phyloP scores from a whole-genome alignment of 2,888 invertebrate species.

The Parthenolecanium corni region DNA sequence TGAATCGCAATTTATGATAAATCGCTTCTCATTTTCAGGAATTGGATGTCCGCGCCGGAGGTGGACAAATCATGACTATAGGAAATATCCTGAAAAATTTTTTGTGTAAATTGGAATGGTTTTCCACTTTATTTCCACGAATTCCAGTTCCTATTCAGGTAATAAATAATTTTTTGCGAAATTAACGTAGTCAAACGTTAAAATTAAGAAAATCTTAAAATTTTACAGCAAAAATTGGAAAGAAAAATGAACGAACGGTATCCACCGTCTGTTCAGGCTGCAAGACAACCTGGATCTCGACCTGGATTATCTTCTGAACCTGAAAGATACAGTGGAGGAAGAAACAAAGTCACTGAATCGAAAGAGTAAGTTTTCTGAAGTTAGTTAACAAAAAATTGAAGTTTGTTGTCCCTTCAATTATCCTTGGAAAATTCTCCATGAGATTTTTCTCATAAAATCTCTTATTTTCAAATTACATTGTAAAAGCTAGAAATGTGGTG shows the following conservation, averaged over 20 bases:
- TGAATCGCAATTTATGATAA: background rate
- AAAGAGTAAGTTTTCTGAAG: conserved; percentile 15
- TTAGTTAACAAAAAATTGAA: too few species aligned
- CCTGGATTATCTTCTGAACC: conserved; percentile 7
- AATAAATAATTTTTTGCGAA: conserved; percentile 25
- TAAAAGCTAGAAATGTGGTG: too few species aligned
- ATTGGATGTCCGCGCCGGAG: conserved; percentile 94
- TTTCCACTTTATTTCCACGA: conserved; percentile 92
- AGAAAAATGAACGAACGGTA: conserved; percentile 53
- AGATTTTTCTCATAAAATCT: background rate
- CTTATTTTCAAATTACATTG: background rate
- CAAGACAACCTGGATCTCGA: background rate
- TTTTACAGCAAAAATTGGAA: conserved; percentile 69
- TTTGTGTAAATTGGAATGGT: conserved; percentile 95
- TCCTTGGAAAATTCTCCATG: background rate
- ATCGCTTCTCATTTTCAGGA: conserved; percentile 45
- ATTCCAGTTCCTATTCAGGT: conserved; percentile 90
- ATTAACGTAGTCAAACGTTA: background rate
- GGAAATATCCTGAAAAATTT: conserved; percentile 87
- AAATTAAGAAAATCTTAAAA: background rate
- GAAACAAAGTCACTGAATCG: conserved; percentile 1
- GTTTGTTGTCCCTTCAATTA: too few species aligned
- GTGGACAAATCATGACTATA: conserved; percentile 83
- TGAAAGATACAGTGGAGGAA: background rate
- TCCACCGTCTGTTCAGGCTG: conserved; percentile 38